A percentile compares a stretch with the other conserved stretches of the same genome.
These are phyloP conservation scores for Pholis gunnellus DNA, from an alignment of 2,113 vertebrate species.

Conservation along the genomic window DNA sequence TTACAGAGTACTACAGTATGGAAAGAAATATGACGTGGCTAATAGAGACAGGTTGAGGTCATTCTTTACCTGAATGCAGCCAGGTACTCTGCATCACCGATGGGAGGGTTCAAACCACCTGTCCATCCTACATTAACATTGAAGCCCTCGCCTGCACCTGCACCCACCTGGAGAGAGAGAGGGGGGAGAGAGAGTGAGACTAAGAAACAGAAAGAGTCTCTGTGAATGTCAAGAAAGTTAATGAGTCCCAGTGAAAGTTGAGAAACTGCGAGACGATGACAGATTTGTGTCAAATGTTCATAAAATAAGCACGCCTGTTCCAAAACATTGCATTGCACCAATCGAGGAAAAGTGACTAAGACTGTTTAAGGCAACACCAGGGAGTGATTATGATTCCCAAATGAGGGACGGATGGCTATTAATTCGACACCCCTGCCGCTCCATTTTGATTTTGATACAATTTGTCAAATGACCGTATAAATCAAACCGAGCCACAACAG, in stretches of 20 bases:
- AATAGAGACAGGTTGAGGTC: neutral
- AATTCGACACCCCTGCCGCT: conserved; percentile 70
- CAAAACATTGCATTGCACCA: conserved; percentile 63
- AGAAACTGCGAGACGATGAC: conserved; percentile 50
- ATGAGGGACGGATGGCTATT: conserved; percentile 75
- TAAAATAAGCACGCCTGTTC: conserved; percentile 58
- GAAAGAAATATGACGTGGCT: neutral
- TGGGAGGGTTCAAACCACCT: conserved; percentile 90
- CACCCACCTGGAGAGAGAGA: conserved; percentile 86
- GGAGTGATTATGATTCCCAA: conserved; percentile 76
- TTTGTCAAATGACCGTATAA: conserved; percentile 73
- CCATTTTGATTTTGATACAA: conserved; percentile 74
- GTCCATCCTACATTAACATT: conserved; percentile 95
- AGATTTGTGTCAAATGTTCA: conserved; percentile 67
- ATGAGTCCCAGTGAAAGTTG: conserved; percentile 52
- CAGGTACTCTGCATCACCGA: conserved; percentile 96
- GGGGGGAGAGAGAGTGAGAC: neutral
- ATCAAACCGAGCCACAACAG: conserved; percentile 69
- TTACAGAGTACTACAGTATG: neutral
- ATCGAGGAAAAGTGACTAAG: conserved; percentile 43
- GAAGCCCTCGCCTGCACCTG: conserved; percentile 89
- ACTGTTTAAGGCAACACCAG: conserved; percentile 63
- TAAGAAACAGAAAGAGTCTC: neutral
- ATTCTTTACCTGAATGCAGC: conserved; percentile 92
- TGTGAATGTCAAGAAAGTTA: conserved; percentile 28